phyloP scores from a whole-genome alignment of 2,888 invertebrate species.

The Ichneumon xanthorius region DNA sequence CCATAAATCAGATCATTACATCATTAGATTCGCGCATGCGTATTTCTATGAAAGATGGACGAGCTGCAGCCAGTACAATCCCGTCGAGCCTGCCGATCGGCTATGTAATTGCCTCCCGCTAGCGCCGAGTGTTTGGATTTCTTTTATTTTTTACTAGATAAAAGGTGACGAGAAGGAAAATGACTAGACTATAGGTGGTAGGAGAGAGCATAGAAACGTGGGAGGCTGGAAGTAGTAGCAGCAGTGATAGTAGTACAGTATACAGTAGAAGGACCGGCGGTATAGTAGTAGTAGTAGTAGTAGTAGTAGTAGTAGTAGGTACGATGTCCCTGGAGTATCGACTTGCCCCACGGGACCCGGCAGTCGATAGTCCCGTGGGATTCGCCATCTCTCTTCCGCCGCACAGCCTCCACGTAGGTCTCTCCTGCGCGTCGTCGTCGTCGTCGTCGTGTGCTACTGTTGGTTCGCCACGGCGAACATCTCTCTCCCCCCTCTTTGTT shows the following conservation, averaged over 20 bases:
- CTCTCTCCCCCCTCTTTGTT: slow-evolving; percentile 72
- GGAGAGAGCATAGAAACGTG: slow-evolving; percentile 38
- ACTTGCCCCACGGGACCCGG: slow-evolving; percentile 84
- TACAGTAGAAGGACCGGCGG: slow-evolving; percentile 31
- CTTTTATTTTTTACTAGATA: neutral
- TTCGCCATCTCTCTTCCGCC: slow-evolving; percentile 77
- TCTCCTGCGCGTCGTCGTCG: slow-evolving; percentile 51
- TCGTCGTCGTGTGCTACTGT: slow-evolving; percentile 56
- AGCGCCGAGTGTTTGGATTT: too few relatives aligned
- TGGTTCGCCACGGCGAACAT: slow-evolving; percentile 48
- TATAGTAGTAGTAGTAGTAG: slow-evolving; percentile 53
- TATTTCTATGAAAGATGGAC: too few relatives aligned
- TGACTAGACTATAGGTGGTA: slow-evolving; percentile 7
- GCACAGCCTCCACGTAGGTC: slow-evolving; percentile 37
- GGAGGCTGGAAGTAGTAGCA: slow-evolving; percentile 23
- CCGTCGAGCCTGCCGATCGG: too few relatives aligned
- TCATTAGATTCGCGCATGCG: too few relatives aligned
- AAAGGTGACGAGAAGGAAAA: slow-evolving; percentile 61
- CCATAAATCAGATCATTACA: too few relatives aligned
- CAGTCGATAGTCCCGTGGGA: slow-evolving; percentile 85
- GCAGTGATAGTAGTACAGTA: slow-evolving; percentile 14
- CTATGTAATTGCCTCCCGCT: neutral
- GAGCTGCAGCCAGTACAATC: neutral
- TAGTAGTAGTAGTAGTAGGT: slow-evolving; percentile 61
- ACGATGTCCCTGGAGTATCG: slow-evolving; percentile 84